Evolutionary conservation across 2,797 vertebrate species (phyloP).

Genomic region (Oryzias dopingdopingensis): DNA sequence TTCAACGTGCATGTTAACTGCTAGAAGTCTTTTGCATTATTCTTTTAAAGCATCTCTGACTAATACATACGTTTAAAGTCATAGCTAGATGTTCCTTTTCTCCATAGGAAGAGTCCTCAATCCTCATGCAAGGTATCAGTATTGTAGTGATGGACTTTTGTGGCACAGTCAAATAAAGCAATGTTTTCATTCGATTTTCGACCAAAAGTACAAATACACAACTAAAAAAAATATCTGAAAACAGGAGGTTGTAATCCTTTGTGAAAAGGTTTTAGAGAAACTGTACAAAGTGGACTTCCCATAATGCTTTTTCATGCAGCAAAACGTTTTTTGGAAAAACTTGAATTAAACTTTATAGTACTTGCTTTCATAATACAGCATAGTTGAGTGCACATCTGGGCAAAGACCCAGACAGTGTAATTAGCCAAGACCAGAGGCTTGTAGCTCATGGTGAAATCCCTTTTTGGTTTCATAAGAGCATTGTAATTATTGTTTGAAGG

Average conservation of each 20-base stretch:
- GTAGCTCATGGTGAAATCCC: conserved; percentile 26
- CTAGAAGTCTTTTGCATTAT: too few species aligned
- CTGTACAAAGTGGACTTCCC: too few species aligned
- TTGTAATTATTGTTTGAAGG: conserved; percentile 16
- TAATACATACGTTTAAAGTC: too few species aligned
- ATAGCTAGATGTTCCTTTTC: too few species aligned
- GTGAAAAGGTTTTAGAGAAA: background rate
- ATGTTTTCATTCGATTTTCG: background rate
- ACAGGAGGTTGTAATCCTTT: background rate
- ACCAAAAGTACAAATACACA: too few species aligned
- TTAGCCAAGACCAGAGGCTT: conserved; percentile 3
- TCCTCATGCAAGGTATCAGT: too few species aligned
- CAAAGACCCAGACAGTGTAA: conserved; percentile 17
- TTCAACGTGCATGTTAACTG: too few species aligned
- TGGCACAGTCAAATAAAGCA: background rate
- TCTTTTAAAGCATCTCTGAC: too few species aligned
- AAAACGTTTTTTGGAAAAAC: too few species aligned
- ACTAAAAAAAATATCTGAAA: background rate
- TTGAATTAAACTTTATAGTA: background rate
- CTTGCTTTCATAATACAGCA: background rate
- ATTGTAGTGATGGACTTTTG: too few species aligned
- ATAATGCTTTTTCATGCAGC: too few species aligned
- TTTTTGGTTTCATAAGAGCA: conserved; percentile 7
- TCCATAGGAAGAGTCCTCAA: too few species aligned
- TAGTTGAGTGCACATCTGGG: conserved; percentile 7